Evolutionary conservation across 2,888 invertebrate species (phyloP).

Genomic region (Cephus pulcher): DNA sequence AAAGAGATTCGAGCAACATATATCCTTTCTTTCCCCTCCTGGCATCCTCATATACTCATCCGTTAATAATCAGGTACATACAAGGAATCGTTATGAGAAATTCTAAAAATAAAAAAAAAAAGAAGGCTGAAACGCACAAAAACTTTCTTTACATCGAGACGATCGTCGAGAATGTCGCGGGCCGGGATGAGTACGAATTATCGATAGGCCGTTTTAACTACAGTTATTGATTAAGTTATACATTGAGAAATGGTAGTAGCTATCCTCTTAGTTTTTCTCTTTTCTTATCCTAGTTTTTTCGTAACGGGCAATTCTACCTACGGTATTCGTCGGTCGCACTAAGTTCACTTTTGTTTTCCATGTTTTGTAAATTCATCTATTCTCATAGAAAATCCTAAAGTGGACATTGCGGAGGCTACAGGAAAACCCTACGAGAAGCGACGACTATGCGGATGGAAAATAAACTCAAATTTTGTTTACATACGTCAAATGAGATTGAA

Average conservation of each 20-base stretch:
- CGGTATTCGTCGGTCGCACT: no score
- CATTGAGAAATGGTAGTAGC: background rate
- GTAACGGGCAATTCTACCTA: background rate
- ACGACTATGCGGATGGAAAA: background rate
- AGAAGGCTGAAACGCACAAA: background rate
- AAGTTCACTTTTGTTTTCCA: background rate
- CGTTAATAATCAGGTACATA: slow-evolving; percentile 27
- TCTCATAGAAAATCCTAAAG: no score
- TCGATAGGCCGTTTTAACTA: slow-evolving; percentile 46
- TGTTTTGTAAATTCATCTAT: no score
- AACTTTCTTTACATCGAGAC: background rate
- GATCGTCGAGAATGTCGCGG: slow-evolving; percentile 1
- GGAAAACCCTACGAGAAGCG: background rate
- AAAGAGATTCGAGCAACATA: background rate
- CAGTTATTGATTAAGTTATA: slow-evolving; percentile 25
- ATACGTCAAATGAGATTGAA: background rate
- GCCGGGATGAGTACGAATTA: slow-evolving; percentile 30
- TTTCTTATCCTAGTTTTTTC: no score
- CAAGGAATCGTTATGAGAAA: slow-evolving; percentile 29
- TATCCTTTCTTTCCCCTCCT: background rate
- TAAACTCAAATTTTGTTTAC: background rate
- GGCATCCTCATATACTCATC: no score
- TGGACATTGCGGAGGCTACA: background rate
- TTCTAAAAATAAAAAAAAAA: background rate
- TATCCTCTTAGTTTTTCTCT: background rate